phyloP scores from a whole-genome alignment of 2,888 invertebrate species.

The Pterostichus niger region DNA sequence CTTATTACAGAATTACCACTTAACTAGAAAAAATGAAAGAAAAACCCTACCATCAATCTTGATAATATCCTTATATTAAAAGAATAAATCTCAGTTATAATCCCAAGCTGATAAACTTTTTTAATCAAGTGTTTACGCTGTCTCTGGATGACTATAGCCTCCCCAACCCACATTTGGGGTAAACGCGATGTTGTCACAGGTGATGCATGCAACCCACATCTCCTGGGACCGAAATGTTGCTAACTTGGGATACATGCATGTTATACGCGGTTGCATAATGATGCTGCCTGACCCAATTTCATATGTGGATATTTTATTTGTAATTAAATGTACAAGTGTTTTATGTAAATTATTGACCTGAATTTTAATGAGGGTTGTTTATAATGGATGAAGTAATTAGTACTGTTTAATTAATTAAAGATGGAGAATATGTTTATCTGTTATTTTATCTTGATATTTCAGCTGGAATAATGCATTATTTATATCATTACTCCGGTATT shows the following conservation, averaged over 20 bases:
- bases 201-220: conserved; percentile 25
- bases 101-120: conserved; percentile 56
- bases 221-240: not conserved
- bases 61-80: conserved; percentile 63
- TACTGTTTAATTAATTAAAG: conserved; percentile 53
- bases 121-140: conserved; percentile 63
- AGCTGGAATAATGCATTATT: conserved; percentile 22
- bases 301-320: conserved; percentile 52
- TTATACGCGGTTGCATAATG: conserved; percentile 11
- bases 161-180: not conserved
- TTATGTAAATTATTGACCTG: conserved; percentile 46
- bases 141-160: not conserved
- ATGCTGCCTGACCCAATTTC: conserved; percentile 51
- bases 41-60: conserved; percentile 55
- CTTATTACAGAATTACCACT: conserved; percentile 2
- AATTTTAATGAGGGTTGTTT: conserved; percentile 49
- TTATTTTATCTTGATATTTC: conserved; percentile 15
- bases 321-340: conserved; percentile 58
- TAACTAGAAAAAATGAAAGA: conserved; percentile 6
- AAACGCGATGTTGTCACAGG: not conserved
- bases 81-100: conserved; percentile 65
- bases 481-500: conserved; percentile 1
- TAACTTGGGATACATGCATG: not conserved
- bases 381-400: conserved; percentile 53
- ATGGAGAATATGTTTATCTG: conserved; percentile 43